These are phyloP conservation scores for Cheiracanthium punctorium DNA, from an alignment of 2,888 invertebrate genomes.

Conservation along the genomic window DNA sequence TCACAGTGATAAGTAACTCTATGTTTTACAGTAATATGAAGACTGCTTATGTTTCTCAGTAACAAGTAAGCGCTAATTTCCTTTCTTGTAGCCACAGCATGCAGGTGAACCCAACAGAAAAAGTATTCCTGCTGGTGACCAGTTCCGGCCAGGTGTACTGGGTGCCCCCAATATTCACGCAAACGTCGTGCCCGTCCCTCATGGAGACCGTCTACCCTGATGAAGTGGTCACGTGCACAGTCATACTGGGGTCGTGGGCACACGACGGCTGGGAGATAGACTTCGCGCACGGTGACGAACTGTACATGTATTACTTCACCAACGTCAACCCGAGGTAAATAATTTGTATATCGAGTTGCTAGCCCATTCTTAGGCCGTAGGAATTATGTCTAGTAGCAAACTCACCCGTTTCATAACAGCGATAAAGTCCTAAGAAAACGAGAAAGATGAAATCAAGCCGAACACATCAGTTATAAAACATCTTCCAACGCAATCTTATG, in stretches of 20 bases:
- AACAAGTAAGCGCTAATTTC: neutral
- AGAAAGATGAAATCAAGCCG: no score
- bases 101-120: constrained; percentile 38
- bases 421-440: no score
- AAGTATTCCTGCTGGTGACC: constrained; percentile 23
- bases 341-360: neutral
- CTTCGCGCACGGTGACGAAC: constrained; percentile 12
- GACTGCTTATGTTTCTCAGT: no score
- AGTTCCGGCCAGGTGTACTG: constrained; percentile 14
- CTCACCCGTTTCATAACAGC: neutral
- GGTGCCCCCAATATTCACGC: constrained; percentile 37
- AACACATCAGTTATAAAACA: no score
- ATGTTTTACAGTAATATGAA: no score
- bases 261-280: constrained; percentile 61
- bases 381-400: neutral
- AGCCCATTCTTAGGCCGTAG: neutral
- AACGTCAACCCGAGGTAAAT: constrained; percentile 42
- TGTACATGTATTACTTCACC: constrained; percentile 25
- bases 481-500: no score
- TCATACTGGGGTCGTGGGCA: constrained; percentile 45
- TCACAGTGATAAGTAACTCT: no score
- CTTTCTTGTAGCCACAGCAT: constrained; percentile 33
- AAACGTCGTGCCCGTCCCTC: constrained; percentile 25
- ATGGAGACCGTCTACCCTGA: neutral
- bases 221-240: constrained; percentile 16